Percentiles rank a stretch among this genome's conserved stretches.
Evolutionary conservation across 2,888 invertebrate genomes (phyloP).

Genomic region (Eretmocerus hayati): DNA sequence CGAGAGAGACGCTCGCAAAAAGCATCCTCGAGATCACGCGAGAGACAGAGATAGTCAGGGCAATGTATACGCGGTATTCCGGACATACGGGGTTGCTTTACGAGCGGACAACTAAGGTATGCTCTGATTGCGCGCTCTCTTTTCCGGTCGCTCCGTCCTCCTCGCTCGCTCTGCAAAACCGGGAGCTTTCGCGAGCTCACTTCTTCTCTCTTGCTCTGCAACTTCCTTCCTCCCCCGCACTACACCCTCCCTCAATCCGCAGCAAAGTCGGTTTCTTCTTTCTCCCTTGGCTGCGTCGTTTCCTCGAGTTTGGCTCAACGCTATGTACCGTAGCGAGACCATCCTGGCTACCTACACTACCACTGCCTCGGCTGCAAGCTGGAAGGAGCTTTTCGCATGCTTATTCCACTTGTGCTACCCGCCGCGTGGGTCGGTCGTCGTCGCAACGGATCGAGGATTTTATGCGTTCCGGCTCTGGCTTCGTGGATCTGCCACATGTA

Average conservation of each 20-base stretch:
- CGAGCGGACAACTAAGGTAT: conserved; percentile 47
- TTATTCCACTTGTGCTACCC: conserved; percentile 11
- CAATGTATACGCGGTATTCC: conserved; percentile 31
- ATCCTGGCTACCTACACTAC: too few relatives aligned
- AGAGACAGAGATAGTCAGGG: conserved; percentile 19
- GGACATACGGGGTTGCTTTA: conserved; percentile 46
- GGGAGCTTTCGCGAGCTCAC: too few relatives aligned
- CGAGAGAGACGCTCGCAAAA: conserved; percentile 21
- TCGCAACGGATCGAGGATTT: conserved; percentile 34
- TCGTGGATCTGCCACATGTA: conserved; percentile 25
- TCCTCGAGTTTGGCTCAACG: conserved; percentile 7
- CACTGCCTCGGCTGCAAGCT: too few relatives aligned
- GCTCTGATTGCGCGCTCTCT: conserved; percentile 32
- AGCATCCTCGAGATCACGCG: too few relatives aligned
- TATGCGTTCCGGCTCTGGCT: conserved; percentile 30
- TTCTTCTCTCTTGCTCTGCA: conserved; percentile 13
- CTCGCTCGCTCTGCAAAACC: conserved; percentile 1
- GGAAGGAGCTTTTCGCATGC: conserved; percentile 15
- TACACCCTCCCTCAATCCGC: not conserved
- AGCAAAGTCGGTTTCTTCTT: too few relatives aligned
- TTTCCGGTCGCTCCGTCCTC: conserved; percentile 17
- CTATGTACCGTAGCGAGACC: too few relatives aligned
- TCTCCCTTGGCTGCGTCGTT: conserved; percentile 12
- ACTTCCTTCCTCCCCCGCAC: not conserved
- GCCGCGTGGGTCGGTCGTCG: conserved; percentile 5